These are phyloP conservation scores for Antitype chi DNA, from an alignment of 2,888 invertebrate genomes.

Conservation along the genomic window DNA sequence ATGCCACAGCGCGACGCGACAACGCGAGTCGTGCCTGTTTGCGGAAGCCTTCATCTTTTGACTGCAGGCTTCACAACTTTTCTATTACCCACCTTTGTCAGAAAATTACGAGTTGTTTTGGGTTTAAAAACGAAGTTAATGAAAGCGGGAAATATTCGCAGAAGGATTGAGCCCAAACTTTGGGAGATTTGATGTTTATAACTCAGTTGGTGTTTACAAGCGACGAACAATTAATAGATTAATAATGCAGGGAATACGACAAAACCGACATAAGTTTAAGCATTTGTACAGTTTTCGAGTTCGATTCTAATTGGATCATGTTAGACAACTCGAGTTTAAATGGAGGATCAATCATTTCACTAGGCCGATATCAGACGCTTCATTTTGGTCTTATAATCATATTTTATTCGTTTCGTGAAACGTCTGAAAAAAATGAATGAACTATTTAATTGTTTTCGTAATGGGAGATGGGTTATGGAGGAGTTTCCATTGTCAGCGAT, in stretches of 20 bases:
- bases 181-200: slow-evolving; percentile 25
- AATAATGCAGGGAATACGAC: neutral
- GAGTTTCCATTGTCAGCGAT: too few relatives aligned
- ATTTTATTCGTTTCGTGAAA: neutral
- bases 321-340: neutral
- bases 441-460: too few relatives aligned
- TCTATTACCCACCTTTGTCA: slow-evolving; percentile 46
- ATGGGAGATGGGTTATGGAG: too few relatives aligned
- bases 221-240: slow-evolving; percentile 19
- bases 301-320: neutral
- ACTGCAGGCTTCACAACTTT: slow-evolving; percentile 37
- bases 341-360: neutral
- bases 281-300: neutral
- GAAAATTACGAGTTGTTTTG: slow-evolving; percentile 48
- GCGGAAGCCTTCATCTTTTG: slow-evolving; percentile 16
- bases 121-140: slow-evolving; percentile 56
- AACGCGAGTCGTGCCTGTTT: too few relatives aligned
- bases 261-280: neutral
- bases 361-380: too few relatives aligned
- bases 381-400: neutral
- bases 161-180: slow-evolving; percentile 37
- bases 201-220: slow-evolving; percentile 36
- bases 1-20: too few relatives aligned
- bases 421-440: too few relatives aligned
- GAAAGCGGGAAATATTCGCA: slow-evolving; percentile 35